Base-by-base conservation (phyloP, 2,888 invertebrate genomes). In the Lochmaea crataegi region DNA sequence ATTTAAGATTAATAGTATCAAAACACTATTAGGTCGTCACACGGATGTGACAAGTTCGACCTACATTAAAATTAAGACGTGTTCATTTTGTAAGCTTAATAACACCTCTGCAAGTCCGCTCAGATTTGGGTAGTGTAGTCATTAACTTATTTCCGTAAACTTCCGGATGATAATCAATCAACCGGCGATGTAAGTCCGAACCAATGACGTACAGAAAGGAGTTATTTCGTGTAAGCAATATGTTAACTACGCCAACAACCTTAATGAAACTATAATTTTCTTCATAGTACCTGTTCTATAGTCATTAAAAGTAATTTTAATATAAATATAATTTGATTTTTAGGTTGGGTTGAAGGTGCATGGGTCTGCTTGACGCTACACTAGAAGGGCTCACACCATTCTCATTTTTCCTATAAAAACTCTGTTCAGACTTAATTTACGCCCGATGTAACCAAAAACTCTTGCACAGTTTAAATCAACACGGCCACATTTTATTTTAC, bases 101-200 rank as follows among this genome's bases (percentile, higher is more conserved):
- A 63, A 63, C 61, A 63, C 61, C 42, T 63, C 61, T 10, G 14
- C 61, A 41, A 63, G 11, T 42, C 42, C 18, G 41, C 18, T 63
- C 16, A 14, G 58, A 38, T 60, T 60, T 38, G 3, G 42, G 61
- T 41, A 9, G 42, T 42, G 61, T 57, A 56, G 14, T 38, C 56
- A 53, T 66, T 11, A 57, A 56, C 53, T 66, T 14, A 57, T 66
- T 66, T 66, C 53, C 66, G 18, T 9, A 41, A 53, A 66, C 51
- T 66, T 66, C 66, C 66, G 66, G 41, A 51, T 48, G 9, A 53
- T 56, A 66, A 65, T 65, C 65, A 65, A 65, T 48, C 22, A 51
- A 51, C 53, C 48, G 18, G 42, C n/a, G 26, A 60, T 60, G 26
- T n/a, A 26, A 60, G 60, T 53, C 9, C 10, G 16, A 18, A 2